These are phyloP conservation scores for Serranus cabrilla DNA, from an alignment of 2,797 vertebrate species.

Conservation along the genomic window DNA sequence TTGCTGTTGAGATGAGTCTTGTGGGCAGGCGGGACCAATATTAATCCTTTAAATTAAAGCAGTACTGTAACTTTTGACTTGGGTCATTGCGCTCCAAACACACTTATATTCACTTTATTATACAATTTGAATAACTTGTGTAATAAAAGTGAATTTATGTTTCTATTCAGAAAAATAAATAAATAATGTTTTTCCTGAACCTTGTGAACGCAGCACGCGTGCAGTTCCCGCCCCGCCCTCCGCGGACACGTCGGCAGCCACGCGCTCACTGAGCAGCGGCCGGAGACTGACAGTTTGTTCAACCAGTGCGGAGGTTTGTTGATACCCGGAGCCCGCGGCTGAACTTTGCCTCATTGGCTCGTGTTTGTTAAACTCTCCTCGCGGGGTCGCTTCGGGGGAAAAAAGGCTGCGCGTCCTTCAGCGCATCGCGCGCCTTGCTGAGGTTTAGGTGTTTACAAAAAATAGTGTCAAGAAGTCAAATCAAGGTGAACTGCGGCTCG, in stretches of 20 bases:
- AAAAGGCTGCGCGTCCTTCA: slow-evolving; percentile 37
- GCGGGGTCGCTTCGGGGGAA: neutral
- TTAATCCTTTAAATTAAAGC: too few species aligned
- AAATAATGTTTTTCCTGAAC: too few species aligned
- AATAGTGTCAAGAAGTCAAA: slow-evolving; percentile 40
- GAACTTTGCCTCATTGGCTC: slow-evolving; percentile 47
- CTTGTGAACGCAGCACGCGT: slow-evolving; percentile 39
- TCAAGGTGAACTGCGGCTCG: slow-evolving; percentile 38
- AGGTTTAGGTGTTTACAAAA: slow-evolving; percentile 14
- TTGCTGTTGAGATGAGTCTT: too few species aligned
- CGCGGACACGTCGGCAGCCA: slow-evolving; percentile 34
- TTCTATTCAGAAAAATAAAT: neutral
- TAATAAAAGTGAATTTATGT: neutral
- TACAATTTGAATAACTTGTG: too few species aligned
- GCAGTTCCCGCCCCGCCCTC: slow-evolving; percentile 45
- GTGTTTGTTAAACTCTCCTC: neutral
- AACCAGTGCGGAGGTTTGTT: slow-evolving; percentile 41
- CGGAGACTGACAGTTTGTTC: neutral
- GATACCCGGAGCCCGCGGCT: neutral
- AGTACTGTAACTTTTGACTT: too few species aligned
- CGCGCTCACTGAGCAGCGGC: rapidly evolving
- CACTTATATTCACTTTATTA: too few species aligned
- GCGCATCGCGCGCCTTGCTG: slow-evolving; percentile 2
- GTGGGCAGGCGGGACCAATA: too few species aligned
- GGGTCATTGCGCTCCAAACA: too few species aligned